These are phyloP conservation scores for Arothron firmamentum DNA, from an alignment of 2,113 vertebrate species.

Conservation along the genomic window DNA sequence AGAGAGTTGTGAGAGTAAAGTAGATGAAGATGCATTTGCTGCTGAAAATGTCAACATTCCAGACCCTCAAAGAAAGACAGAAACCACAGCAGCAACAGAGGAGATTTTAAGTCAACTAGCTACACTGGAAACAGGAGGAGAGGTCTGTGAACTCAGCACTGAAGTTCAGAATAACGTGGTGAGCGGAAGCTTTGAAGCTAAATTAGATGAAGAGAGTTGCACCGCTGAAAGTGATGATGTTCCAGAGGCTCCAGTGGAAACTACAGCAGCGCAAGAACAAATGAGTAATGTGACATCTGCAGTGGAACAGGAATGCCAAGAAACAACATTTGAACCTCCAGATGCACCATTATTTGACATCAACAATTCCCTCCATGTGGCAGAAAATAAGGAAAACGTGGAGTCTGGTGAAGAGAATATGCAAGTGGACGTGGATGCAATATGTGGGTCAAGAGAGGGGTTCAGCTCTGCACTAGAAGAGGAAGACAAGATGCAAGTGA, in stretches of 20 bases:
- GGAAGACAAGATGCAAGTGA: constrained; percentile 5
- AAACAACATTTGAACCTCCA: background rate
- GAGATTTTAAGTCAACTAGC: constrained; percentile 1
- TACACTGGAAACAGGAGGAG: background rate
- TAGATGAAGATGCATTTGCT: background rate
- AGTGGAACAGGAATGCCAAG: constrained; percentile 16
- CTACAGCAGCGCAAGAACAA: background rate
- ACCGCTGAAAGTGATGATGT: constrained; percentile 1
- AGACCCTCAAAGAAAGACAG: constrained; percentile 10
- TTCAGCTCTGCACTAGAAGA: constrained; percentile 15
- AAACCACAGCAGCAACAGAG: constrained; percentile 3
- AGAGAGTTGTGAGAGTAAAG: background rate
- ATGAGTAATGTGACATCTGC: constrained; percentile 13
- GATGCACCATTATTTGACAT: constrained; percentile 8
- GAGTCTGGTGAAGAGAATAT: constrained; percentile 6
- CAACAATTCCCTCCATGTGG: background rate
- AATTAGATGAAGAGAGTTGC: constrained; percentile 1
- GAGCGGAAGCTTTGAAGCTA: background rate
- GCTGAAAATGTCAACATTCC: background rate
- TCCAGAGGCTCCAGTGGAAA: constrained; percentile 16
- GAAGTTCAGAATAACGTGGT: background rate
- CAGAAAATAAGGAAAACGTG: constrained; percentile 18
- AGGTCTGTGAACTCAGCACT: background rate
- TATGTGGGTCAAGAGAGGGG: constrained; percentile 28
- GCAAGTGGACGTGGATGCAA: constrained; percentile 17